Percentiles rank a stretch among this genome's conserved stretches.
Evolutionary conservation across 2,797 vertebrate genomes (phyloP).

Genomic region (Lophius americanus): DNA sequence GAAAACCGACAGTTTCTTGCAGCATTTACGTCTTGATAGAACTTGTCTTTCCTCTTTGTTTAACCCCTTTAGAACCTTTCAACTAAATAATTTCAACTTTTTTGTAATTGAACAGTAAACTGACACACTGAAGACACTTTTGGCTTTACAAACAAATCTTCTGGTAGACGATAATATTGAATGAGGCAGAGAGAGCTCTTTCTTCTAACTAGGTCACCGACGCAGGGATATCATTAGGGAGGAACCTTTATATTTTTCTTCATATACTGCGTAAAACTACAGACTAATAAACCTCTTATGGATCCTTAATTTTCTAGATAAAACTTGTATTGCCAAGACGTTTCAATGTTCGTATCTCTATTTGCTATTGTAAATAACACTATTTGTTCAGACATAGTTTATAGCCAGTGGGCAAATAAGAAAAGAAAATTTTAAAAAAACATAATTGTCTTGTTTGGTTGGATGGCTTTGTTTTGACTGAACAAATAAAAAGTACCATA

Average conservation of each 20-base stretch:
- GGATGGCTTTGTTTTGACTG: neutral
- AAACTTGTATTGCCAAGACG: neutral
- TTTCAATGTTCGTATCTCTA: conserved; percentile 25
- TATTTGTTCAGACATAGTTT: conserved; percentile 21
- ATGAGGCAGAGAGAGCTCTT: conserved; percentile 57
- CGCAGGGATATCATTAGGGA: conserved; percentile 46
- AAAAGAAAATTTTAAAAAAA: conserved; percentile 25
- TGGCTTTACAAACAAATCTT: conserved; percentile 35
- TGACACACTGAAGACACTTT: conserved; percentile 31
- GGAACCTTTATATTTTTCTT: conserved; percentile 15
- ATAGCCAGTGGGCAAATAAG: conserved; percentile 31
- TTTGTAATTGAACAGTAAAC: conserved; percentile 1
- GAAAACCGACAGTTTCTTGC: conserved; percentile 30
- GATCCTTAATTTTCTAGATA: neutral
- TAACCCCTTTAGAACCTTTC: conserved; percentile 20
- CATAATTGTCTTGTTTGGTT: neutral
- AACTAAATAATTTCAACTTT: neutral
- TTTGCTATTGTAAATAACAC: conserved; percentile 3
- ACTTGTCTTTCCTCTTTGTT: conserved; percentile 23
- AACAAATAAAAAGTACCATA: conserved; percentile 6
- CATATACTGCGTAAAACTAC: conserved; percentile 1
- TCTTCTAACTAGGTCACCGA: conserved; percentile 70
- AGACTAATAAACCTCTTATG: conserved; percentile 1
- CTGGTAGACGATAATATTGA: conserved; percentile 21
- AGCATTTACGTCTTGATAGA: neutral